These are phyloP conservation scores for Apomyelois bistriatella DNA, from an alignment of 2,888 invertebrate species.

Conservation along the genomic window DNA sequence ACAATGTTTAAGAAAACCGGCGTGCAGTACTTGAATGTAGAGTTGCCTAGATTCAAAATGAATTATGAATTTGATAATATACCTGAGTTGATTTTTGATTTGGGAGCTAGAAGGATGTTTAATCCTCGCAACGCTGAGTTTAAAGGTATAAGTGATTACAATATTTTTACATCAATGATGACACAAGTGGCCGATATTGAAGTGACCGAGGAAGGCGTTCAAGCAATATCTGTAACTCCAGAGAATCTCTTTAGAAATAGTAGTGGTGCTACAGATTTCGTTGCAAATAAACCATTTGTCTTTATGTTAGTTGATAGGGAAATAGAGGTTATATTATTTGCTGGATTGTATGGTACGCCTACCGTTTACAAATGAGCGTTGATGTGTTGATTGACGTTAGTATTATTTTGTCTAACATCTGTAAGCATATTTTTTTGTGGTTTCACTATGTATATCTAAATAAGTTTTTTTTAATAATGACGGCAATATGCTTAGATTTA, in stretches of 20 bases:
- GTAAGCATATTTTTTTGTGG: too few species aligned
- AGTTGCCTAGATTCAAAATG: conserved; percentile 52
- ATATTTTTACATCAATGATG: conserved; percentile 47
- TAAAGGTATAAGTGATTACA: conserved; percentile 43
- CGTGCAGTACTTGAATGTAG: conserved; percentile 38
- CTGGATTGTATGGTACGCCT: conserved; percentile 52
- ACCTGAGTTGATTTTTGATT: conserved; percentile 52
- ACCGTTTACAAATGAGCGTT: conserved; percentile 29
- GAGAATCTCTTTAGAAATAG: conserved; percentile 30
- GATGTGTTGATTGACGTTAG: background rate
- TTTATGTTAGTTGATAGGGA: conserved; percentile 50
- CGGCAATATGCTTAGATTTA: too few species aligned
- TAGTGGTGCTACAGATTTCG: conserved; percentile 32
- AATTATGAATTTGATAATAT: conserved; percentile 44
- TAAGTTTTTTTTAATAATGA: too few species aligned
- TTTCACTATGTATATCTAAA: too few species aligned
- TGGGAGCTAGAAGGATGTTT: conserved; percentile 58
- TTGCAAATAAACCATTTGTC: conserved; percentile 49
- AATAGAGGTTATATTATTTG: conserved; percentile 53
- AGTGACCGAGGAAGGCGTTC: conserved; percentile 47
- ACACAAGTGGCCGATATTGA: conserved; percentile 47
- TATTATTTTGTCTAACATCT: too few species aligned
- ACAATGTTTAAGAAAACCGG: conserved; percentile 35
- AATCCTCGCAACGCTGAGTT: conserved; percentile 45
- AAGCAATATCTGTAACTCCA: conserved; percentile 25